Evolutionary conservation across 1,140 invertebrate species (phyloP), one percentile per base, ranked within the genome.

Genomic region (Vanessa atalanta): DNA sequence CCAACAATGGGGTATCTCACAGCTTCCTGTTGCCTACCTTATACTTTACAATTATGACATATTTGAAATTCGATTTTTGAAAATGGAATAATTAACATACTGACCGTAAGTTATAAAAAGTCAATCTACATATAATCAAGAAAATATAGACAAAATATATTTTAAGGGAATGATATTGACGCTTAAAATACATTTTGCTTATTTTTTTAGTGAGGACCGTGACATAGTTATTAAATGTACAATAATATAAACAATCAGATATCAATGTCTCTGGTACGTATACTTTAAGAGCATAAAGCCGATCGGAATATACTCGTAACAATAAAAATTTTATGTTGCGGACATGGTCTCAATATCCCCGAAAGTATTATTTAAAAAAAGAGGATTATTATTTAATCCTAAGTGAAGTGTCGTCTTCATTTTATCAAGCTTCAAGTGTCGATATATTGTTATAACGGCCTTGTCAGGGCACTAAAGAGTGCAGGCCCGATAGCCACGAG

Each of bases 351-450:
- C 81, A 65, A 80, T 77, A 82, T 76, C 77, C 70, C 76, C 73
- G 20, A 75, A 71, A 68, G 72, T 75, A 73, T 75, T 77, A 72
- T 76, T 79, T 78, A 83, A 79, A 80, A 78, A 83, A 87, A 82
- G 82, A 86, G 83, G 80, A 83, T 88, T 89, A 92, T 92, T 90
- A 89, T 92, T 90, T 91, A 92, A 92, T 92, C 89, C 85, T 84
- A 87, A 87, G 88, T 84, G 82, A 86, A 83, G 86, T 83, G 85
- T 90, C 88, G 83, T 91, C 89, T 91, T 91, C 87, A 90, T 89
- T 91, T 93, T 93, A 93, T 93, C 91, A 90, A 90, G 80, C 72
- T 68, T 72, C 84, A 86, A 90, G 86, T 91, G 79, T 85, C 91
- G 86, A 93, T 91, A 91, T 93, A 90, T 91, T 88, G 88, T 84